These are phyloP conservation scores for Epirrhoe tristata DNA, from an alignment of 2,888 invertebrate species.

Conservation along the genomic window DNA sequence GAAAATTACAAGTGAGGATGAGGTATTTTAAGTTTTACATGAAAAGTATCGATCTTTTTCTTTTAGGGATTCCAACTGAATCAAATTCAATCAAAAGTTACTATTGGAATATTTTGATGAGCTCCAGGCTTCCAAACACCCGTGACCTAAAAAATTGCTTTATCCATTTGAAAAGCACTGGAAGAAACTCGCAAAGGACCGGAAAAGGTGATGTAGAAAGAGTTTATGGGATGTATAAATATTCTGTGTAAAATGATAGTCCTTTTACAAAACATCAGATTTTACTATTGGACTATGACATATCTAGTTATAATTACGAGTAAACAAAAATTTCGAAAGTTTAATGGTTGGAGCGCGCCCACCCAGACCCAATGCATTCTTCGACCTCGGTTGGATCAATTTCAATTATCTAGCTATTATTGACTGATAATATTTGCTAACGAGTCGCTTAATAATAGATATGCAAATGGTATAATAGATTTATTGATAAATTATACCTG, in stretches of 20 bases:
- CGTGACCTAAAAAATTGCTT: no score
- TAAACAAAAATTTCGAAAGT: slow-evolving; percentile 42
- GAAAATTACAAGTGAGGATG: no score
- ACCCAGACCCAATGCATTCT: slow-evolving; percentile 40
- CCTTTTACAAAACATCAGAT: neutral
- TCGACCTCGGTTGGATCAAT: slow-evolving; percentile 40
- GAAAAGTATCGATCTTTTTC: no score
- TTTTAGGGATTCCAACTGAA: no score
- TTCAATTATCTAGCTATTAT: slow-evolving; percentile 31
- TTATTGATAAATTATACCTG: neutral
- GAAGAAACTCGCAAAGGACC: no score
- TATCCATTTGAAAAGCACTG: no score
- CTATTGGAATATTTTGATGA: no score
- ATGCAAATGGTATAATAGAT: slow-evolving; percentile 1
- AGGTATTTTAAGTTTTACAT: no score
- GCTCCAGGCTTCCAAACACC: no score
- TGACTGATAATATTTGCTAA: slow-evolving; percentile 21
- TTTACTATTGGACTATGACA: neutral
- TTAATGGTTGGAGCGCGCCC: slow-evolving; percentile 36
- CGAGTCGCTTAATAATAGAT: slow-evolving; percentile 20
- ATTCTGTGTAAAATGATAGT: neutral
- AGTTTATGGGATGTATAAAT: no score
- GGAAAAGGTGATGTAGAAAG: no score
- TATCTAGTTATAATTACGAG: slow-evolving; percentile 29
- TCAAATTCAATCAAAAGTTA: no score